Evolutionary conservation across 2,113 vertebrate genomes (phyloP), one percentile per base, ranked within the genome.

Genomic region (Piprites chloris): DNA sequence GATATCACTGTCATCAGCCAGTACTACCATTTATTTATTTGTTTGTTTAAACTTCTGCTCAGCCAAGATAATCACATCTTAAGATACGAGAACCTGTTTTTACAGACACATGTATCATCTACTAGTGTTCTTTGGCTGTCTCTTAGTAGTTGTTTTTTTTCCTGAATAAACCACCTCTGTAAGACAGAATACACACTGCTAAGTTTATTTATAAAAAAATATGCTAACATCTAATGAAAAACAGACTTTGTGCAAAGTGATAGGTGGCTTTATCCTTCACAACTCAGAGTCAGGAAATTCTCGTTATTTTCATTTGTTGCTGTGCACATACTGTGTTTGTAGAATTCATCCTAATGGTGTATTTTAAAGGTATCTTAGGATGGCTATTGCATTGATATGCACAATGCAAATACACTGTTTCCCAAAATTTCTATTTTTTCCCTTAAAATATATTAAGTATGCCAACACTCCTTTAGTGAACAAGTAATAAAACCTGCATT

Each of bases 401-500:
- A 86, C 53, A 90, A 83, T 52, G 47, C 61, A 96, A 67, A 85
- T 35, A 78, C 53, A 68, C 59, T 8, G 11, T 93, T 89, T 90
- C 84, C 85, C 68, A 63, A 83, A 94, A 94, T 92, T 62, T 89
- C 68, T 72, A 33, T 93, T 95, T 95, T 41, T 88, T 95, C 78
- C 78, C 77, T 92, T 96, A 96, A 97, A 90, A 92, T 93, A 95
- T 81, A 92, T 52, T 52, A 92, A 61, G 80, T 62, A 95, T 68
- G 39, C 72, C 76, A 56, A 66, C 67, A n/a, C 50, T 93, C 77
- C 95, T 95, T 83, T 61, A 92, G 80, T 23, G 91, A 96, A 42
- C 78, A 80, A 97, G 77, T 55, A 96, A 96, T 95, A 97, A 97
- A 97, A 96, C 92, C 82, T 89, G 63, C 94, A 93, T 91, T 96